Evolutionary conservation across 1,140 invertebrate species (phyloP), one percentile per base, ranked within the genome.

Genomic region (Lepidurus apus): DNA sequence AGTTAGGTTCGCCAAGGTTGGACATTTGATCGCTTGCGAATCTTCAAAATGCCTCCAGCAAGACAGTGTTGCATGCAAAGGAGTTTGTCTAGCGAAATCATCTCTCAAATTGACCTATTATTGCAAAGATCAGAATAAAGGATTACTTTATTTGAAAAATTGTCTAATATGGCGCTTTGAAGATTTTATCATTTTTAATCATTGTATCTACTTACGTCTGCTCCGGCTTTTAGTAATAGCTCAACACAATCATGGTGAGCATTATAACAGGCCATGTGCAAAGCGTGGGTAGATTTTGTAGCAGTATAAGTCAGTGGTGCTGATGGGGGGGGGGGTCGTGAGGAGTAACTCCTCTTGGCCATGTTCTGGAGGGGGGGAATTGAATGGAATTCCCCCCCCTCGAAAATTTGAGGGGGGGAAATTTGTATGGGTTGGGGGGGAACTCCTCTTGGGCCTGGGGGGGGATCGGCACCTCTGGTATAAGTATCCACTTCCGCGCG

Each of bases 31-130:
- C 1, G 43, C 42, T 10, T 26, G 73, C 21, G n/a, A 43, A 42
- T 43, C 76, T 73, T 77, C 53, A 7, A 24, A 24, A 43, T 42
- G 47, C 34, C 74, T 78, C 79, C 79, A 80, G 43, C 34, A 42
- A 26, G 26, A n/a, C 8, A 80, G 43, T 24, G 78, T 73, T 9
- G 74, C 75, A 75, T 80, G 79, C 73, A 80, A 53, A 74, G 79
- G 76, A 13, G 76, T 80, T 5, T 73, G 73, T 17, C 53, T 42
- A 34, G 10, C 26, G 26, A 17, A 21, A n/a, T 73, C 79, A 42
- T 74, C 73, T 21, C n/a, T 44, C 13, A 42, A 74, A 26, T 79
- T 79, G 17, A 79, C 74, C 78, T 79, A 45, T 11, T 10, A 26
- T 26, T 26, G 26, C 26, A 1, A 26, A 26, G 26, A 26, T 26